Evolutionary conservation across 2,888 invertebrate genomes (phyloP), one percentile per base, ranked within the genome.

Genomic region (Eledona agricola): DNA sequence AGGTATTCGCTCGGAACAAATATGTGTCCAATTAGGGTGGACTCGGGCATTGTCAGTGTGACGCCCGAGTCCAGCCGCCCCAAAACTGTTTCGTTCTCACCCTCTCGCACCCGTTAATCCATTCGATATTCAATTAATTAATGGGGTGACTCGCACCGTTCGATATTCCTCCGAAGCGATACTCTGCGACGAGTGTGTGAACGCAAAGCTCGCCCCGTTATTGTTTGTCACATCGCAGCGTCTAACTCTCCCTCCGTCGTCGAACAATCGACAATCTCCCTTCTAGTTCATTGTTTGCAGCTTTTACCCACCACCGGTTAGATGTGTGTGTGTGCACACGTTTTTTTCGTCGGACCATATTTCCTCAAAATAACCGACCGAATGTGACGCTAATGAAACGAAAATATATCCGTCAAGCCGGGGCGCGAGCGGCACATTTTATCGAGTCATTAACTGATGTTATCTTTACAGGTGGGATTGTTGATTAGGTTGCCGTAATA

Each of bases 21-120:
- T 68, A 63, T 66, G 64, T 63, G 64, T 63, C 67, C 72, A 72
- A 73, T 73, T 73, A 72, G 72, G 72, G 63, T 60, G 65, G 64
- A 63, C 63, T 66, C 64, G 62, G 63, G 66, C 64, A 63, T 65
- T 67, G 67, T 70, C 69, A 66, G 67, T 69, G 69, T 57, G 59
- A 64, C 57, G 62, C 1, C 9, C 17, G 31, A 59, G 61, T 58
- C 56, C 47, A 47, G 38, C 31, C 26, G 46, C 51, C 31, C 53
- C 37, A 56, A 37, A 37, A 58, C 19, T 40, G 45, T 17, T 42
- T 20, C n/a, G 20, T 19, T 19, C 20, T 7, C 11, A 19, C n/a
- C 16, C 12, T n/a, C 34, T 19, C 20, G 28, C n/a, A 10, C 9
- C 28, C 40, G 28, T 28, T 40, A 37, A 22, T 7, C 20, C 9